Evolutionary conservation across 2,888 invertebrate species (phyloP), one percentile per base, ranked within the genome.

Genomic region (Caenorhabditis virilis): DNA sequence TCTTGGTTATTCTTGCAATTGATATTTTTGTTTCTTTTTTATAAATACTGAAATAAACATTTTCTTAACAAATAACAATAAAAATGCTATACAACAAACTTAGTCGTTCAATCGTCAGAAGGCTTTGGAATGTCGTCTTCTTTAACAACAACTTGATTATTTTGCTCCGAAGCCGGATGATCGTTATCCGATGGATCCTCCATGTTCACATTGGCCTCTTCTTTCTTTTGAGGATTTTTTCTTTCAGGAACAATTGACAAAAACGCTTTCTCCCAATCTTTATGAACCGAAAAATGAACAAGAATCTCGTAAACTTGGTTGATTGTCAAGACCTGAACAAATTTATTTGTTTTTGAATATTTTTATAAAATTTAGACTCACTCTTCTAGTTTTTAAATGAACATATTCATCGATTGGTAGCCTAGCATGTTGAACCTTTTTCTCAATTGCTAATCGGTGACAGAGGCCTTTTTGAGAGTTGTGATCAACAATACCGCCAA

Each of bases 401-500:
- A 98, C 88, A 86, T 90, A 91, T 84, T 93, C 90, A 69, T 89
- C 89, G 73, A 98, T 88, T 0, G 98, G 97, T 43, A 98, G 85
- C 78, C 91, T 56, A 1, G 86, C 86, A 52, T 83, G 82, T 6
- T 47, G 55, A 43, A 68, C 74, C 4, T 78, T 78, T 82, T 90
- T 89, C 78, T 90, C 88, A 36, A 87, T 83, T 2, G 98, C 97
- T 77, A 91, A 87, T 73, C 89, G 88, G 83, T 90, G 89, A 83
- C 95, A 95, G 6, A 81, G 54, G 9, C 69, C 73, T 52, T 95
- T 97, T 75, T 94, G 91, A 76, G 90, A 88, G 86, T 98, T 98
- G 84, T 98, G 97, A 86, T 98, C 98, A 0, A 98, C 94, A 42
- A 98, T 86, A 25, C 95, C 98, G 38, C 98, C 98, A 84, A 98